These are phyloP conservation scores for Poeciliopsis turrubarensis DNA, from an alignment of 2,113 vertebrate genomes.

Conservation along the genomic window DNA sequence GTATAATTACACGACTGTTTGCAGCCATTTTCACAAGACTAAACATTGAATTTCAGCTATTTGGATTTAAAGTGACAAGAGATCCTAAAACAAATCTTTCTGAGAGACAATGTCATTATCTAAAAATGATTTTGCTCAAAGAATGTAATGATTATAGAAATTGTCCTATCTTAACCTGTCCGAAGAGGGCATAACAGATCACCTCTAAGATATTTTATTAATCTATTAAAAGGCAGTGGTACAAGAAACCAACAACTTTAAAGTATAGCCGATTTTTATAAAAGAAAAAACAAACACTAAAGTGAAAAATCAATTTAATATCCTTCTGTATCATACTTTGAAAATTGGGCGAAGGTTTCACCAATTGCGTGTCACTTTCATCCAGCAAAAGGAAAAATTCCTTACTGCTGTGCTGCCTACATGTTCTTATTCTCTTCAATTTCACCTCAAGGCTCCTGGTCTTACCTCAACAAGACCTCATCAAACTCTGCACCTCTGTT, in stretches of 20 bases:
- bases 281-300: not conserved
- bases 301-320: conserved; percentile 18
- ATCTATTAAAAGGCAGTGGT: conserved; percentile 1
- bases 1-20: no score
- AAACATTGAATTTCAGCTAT: no score
- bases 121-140: no score
- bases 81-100: no score
- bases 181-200: no score
- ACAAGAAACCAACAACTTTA: not conserved
- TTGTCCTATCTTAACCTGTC: no score
- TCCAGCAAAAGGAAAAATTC: conserved; percentile 10
- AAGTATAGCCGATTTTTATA: not conserved
- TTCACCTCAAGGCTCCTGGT: conserved; percentile 60
- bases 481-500: conserved; percentile 66
- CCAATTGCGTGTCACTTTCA: conserved; percentile 32
- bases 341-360: conserved; percentile 35
- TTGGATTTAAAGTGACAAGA: no score
- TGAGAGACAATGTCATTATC: no score
- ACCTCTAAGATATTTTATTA: not conserved
- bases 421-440: conserved; percentile 60
- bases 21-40: no score
- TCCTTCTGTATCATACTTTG: conserved; percentile 38
- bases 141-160: no score
- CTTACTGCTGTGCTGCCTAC: conserved; percentile 28
- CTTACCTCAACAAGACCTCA: conserved; percentile 63